Percentiles rank a stretch among this genome's conserved stretches.
Conservation (phyloP, 2,888 invertebrate genomes). For the Octodonta nipae region DNA sequence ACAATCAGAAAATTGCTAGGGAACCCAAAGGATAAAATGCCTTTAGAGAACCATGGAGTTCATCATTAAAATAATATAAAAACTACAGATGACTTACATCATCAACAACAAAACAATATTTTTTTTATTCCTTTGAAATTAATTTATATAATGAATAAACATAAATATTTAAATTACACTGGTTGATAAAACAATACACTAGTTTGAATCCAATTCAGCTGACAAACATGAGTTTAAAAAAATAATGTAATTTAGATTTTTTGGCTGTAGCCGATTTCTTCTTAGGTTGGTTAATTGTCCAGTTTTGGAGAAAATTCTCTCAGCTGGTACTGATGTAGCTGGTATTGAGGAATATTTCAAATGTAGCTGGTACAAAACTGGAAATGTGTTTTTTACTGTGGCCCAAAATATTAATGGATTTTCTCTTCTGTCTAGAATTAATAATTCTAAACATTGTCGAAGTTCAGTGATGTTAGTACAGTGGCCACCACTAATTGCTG, state of each 20-base stretch:
- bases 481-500: background rate
- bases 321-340: conserved; percentile 18
- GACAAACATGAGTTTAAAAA: conserved; percentile 7
- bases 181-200: no score
- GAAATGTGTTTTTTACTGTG: conserved; percentile 12
- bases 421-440: conserved; percentile 6
- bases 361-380: conserved; percentile 15
- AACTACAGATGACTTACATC: no score
- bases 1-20: no score
- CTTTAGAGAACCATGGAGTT: no score
- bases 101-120: no score
- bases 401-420: conserved; percentile 16
- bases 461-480: background rate
- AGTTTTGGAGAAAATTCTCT: no score
- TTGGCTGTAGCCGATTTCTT: conserved; percentile 13
- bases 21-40: no score
- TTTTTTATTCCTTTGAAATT: no score
- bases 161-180: no score
- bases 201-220: no score
- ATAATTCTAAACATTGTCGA: conserved; percentile 1
- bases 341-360: conserved; percentile 16
- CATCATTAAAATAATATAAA: no score
- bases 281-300: conserved; percentile 16
- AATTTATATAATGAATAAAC: no score
- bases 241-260: conserved; percentile 14